Evolutionary conservation across 2,888 invertebrate genomes (phyloP).

Genomic region (Chromoteleia sp.): DNA sequence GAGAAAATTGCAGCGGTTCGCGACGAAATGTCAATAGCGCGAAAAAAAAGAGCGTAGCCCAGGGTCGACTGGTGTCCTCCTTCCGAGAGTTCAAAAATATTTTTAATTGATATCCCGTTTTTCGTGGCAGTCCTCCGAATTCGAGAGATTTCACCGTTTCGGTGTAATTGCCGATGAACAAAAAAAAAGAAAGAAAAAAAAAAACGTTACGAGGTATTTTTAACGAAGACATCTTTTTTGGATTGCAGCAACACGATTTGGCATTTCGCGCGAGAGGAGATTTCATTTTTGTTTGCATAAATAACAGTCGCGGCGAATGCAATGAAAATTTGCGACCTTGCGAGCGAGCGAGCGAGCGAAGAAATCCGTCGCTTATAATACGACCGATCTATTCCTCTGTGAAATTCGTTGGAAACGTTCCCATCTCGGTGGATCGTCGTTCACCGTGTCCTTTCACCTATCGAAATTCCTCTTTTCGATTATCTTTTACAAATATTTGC

Average conservation of each 20-base stretch:
- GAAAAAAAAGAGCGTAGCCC: constrained; percentile 53
- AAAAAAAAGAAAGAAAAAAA: no score
- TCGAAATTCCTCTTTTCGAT: constrained; percentile 26
- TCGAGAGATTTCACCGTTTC: not conserved
- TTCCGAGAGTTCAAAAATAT: constrained; percentile 43
- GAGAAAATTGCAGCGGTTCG: constrained; percentile 61
- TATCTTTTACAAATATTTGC: constrained; percentile 23
- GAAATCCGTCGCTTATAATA: constrained; percentile 38
- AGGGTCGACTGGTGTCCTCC: no score
- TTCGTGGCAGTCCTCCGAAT: not conserved
- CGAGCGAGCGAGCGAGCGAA: constrained; percentile 24
- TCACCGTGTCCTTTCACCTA: constrained; percentile 37
- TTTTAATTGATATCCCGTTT: constrained; percentile 5
- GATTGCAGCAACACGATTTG: constrained; percentile 25
- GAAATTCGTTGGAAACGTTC: constrained; percentile 53
- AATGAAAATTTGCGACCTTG: constrained; percentile 54
- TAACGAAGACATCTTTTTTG: constrained; percentile 12
- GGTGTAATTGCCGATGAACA: not conserved
- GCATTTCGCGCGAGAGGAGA: constrained; percentile 38
- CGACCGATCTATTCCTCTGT: constrained; percentile 40
- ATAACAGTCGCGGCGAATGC: constrained; percentile 44
- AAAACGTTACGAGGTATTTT: constrained; percentile 15
- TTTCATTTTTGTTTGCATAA: constrained; percentile 53
- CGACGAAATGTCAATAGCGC: constrained; percentile 59
- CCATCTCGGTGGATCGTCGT: constrained; percentile 23